Evolutionary conservation across 2,113 vertebrate genomes (phyloP), one percentile per base, ranked within the genome.

Genomic region (Suncus etruscus): DNA sequence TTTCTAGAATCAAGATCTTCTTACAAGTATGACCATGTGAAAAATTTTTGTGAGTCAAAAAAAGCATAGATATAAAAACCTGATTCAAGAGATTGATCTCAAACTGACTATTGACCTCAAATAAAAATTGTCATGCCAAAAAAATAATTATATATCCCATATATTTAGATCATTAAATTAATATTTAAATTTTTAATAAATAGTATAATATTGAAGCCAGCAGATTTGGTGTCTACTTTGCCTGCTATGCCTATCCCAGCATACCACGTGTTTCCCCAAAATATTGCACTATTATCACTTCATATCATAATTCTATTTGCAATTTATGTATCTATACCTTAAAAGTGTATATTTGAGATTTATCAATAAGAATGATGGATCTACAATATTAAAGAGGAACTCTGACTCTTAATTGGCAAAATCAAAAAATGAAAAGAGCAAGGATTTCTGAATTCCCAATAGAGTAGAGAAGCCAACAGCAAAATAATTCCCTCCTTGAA

Each of bases 181-280:
- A 65, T 58, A 39, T 84, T 84, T 77, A 73, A 51, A 77, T 12
- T 72, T 47, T 87, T 84, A 8, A 79, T 70, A 81, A 61, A 87
- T 8, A 70, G 61, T 54, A 3, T 69, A 1, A 54, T 63, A 69
- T 76, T 73, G 14, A 39, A 5, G 39, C 39, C 39, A 39, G 39
- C 39, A 39, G 39, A 39, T 39, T 39, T 39, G 39, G 39, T 39
- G 39, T 39, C 5, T 39, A 5, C 39, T 39, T 39, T 39, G 39
- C 39, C 39, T 39, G 39, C 39, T 39, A 39, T 39, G 39, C 39
- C 39, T 39, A 39, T 39, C 39, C 39, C 39, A 39, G 39, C 5
- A 39, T 39, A 39, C 39, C 39, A 39, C 39, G 5, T 39, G 39
- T 39, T 39, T 39, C 39, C 39, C 39, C 39, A 3, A 39, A 39